Evolutionary conservation across 2,797 vertebrate genomes (phyloP), one percentile per base, ranked within the genome.

Genomic region (Anomalospiza imberbis): DNA sequence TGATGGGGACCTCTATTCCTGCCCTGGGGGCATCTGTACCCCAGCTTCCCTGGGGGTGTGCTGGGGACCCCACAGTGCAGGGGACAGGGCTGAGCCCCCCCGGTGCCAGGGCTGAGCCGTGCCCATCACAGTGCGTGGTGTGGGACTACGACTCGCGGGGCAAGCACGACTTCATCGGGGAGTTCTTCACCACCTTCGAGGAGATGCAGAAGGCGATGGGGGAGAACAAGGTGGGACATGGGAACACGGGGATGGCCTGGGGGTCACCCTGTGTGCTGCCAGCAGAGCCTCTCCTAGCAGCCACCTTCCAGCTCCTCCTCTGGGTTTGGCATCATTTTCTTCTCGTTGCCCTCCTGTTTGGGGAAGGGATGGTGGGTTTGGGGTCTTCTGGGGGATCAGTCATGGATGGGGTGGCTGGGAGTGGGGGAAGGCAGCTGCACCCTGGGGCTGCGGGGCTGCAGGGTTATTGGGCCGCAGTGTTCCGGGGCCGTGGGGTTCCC

Each of bases 121-220:
- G 9, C 62, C 72, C 12, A 0, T 76, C 44, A 4, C 94, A 99
- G 99, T 98, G 99, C 31, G 98, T 99, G 42, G 98, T 99, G 95
- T 99, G 99, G 98, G 99, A 99, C 97, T 98, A 99, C 40, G 99
- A 99, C 97, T 99, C 99, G 2, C 98, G 99, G 18, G 99, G 99
- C 75, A 99, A 99, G 79, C 99, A 99, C 3, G 99, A 99, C 97
- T 99, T 99, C 98, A 99, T 99, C 5, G 99, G 99, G 4, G 99
- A 99, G 96, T 99, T 99, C 97, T 98, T 98, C 91, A 98, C 99
- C 92, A 99, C 98, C 74, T 99, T 99, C 40, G 98, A 98, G 95
- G 99, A 99, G 97, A 99, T 99, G 99, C 99, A 99, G 98, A 98
- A 98, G 93, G 98, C 98, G 11, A 98, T 98, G 54, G 97, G 97